Conservation (phyloP, 2,888 invertebrate species). For the Teinopalpus imperialis region DNA sequence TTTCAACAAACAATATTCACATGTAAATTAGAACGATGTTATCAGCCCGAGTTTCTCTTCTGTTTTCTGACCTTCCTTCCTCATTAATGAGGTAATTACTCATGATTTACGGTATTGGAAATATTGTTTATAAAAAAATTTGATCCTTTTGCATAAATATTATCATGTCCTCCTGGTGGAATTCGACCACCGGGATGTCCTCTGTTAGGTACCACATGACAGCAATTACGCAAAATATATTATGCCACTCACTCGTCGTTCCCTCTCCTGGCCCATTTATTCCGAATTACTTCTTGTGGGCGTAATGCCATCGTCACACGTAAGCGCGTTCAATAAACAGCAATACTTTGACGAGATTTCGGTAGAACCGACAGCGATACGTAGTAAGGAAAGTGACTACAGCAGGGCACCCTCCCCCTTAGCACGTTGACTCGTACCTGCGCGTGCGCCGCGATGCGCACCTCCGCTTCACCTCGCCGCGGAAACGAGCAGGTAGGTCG, state of each 20-base stretch:
- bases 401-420: slow-evolving; percentile 29
- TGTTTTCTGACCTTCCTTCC: slow-evolving; percentile 24
- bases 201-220: too few species aligned
- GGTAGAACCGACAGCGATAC: slow-evolving; percentile 23
- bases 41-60: slow-evolving; percentile 46
- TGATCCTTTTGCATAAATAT: too few species aligned
- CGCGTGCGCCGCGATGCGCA: slow-evolving; percentile 77
- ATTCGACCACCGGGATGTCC: too few species aligned
- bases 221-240: too few species aligned
- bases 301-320: slow-evolving; percentile 1
- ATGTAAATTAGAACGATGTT: slow-evolving; percentile 65
- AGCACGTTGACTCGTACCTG: slow-evolving; percentile 53
- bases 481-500: slow-evolving; percentile 59
- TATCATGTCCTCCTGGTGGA: too few species aligned
- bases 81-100: slow-evolving; percentile 7
- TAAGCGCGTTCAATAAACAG: slow-evolving; percentile 24
- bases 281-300: too few species aligned
- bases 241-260: too few species aligned
- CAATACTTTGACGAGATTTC: slow-evolving; percentile 50
- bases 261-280: too few species aligned
- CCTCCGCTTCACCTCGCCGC: slow-evolving; percentile 70
- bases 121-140: too few species aligned
- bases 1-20: slow-evolving; percentile 68
- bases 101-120: slow-evolving; percentile 13
- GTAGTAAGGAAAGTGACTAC: slow-evolving; percentile 24